Base-by-base conservation (phyloP, 92 coral and sea anemone species). In the Desmophyllum pertusum region DNA sequence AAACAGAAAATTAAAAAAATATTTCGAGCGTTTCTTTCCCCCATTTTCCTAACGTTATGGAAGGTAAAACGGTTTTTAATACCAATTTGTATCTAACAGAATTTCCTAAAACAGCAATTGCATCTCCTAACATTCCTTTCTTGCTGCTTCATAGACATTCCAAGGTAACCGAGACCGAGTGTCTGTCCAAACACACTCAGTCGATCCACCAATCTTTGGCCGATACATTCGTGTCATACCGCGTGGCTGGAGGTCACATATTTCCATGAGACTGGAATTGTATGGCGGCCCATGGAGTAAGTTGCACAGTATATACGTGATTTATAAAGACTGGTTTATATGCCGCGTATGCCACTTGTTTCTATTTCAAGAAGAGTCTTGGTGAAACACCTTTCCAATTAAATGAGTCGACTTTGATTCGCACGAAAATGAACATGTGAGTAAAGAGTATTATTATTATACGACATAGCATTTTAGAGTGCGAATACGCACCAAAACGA, bases 221-320 rank as follows among this genome's bases (percentile, higher is more conserved):
- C 92, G 90, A 14, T 91, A 63, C 57, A 83, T 91, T 42, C 86
- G 87, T 59, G 62, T 88, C 50, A 62, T 41, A 74, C 94, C 94
- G 1, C 89, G 92, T 61, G 89, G 92, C 15, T 91, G 92, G 92
- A 87, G 81, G 4, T 70, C 89, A 6, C 94, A 88, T 45, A 91
- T 91, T 41, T 84, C 94, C 29, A 85, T 91, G 94, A 65, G 94
- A 39, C 78, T 88, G 51, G 94, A 91, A 62, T 46, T 91, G 45
- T 91, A 76, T 55, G 94, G 94, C 36, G 90, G 92, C 27, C 86
- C 89, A 29, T 80, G 84, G 78, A 77, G 94, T 90, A 78, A 90
- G 93, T 86, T 69, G 21, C 21, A 30, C 29, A n/a, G 23, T 23
- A 21, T 41, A 41, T n/a, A 3, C 35, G 53, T 21, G 3, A 8